Base-by-base conservation (phyloP, 1,140 invertebrate genomes). In the Latrodectus geometricus region DNA sequence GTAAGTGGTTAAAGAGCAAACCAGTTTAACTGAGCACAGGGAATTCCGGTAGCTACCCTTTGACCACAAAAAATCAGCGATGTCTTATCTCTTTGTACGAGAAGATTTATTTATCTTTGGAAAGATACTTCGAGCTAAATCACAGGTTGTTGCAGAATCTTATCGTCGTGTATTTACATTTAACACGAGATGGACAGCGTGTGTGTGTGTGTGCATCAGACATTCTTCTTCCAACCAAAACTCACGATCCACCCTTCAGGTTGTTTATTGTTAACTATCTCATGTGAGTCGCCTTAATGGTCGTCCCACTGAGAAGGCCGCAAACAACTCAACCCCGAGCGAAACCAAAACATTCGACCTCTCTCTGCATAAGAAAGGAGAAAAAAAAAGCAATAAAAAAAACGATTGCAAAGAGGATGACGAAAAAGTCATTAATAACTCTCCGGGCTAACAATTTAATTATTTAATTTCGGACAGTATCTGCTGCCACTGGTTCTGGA, bases 401-500 rank as follows among this genome's bases (percentile, higher is more conserved):
- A 69, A 23, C 14, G 20, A 69, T 69, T 20, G 14, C 68, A n/a
- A 21, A 21, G 68, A 9, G 21, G 17, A 69, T 69, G 68, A 69
- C 17, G 21, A 69, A 69, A 69, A 69, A 23, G 68, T 69, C 68
- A 69, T 69, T 69, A 69, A 69, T 69, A 69, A 69, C 68, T n/a
- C 17, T 14, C n/a, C 68, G 20, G 68, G 54, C 17, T 69, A 69
- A 69, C 68, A 69, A 69, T 69, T 69, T 69, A 69, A 69, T 69
- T 69, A 69, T 69, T 69, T 69, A 69, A 69, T 69, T 69, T 69
- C 68, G 68, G 68, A 69, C 68, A 69, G 68, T 69, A 69, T 69
- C 68, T 69, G 20, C 68, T 69, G 17, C 68, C 68, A 21, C 17
- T 20, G 68, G 68, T 69, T 69, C 21, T 69, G 17, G 17, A 69